Percentiles rank a stretch among this genome's conserved stretches.
Evolutionary conservation across 2,888 invertebrate species (phyloP).

Genomic region (Trachelus tabidus): DNA sequence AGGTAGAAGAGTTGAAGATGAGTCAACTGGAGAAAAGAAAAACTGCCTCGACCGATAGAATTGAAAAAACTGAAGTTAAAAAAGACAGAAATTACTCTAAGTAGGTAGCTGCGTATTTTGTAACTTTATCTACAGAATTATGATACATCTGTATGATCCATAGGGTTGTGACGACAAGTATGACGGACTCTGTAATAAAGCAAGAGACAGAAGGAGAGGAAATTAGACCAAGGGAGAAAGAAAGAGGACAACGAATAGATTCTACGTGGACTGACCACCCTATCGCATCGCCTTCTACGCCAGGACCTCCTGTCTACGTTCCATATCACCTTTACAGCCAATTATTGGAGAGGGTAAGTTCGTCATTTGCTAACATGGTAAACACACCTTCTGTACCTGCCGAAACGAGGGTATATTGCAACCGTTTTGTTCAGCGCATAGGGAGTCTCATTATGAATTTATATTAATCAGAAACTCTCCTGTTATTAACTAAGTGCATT

Average conservation of each 20-base stretch:
- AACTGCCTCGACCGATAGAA: constrained; percentile 41
- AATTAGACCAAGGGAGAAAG: constrained; percentile 40
- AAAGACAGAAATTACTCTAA: constrained; percentile 50
- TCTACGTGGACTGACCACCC: constrained; percentile 19
- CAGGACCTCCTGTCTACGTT: constrained; percentile 53
- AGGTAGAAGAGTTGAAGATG: constrained; percentile 61
- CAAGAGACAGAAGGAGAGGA: constrained; percentile 39
- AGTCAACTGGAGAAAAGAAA: constrained; percentile 61
- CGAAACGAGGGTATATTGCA: not conserved
- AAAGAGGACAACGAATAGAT: constrained; percentile 40
- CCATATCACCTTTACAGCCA: constrained; percentile 61
- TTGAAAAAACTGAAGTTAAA: constrained; percentile 51
- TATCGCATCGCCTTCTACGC: constrained; percentile 24
- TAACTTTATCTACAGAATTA: not conserved
- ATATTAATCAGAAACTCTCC: too few relatives aligned
- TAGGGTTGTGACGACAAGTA: constrained; percentile 27
- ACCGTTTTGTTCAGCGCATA: not conserved
- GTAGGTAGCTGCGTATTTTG: constrained; percentile 24
- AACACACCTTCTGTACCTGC: not conserved
- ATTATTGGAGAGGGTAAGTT: constrained; percentile 57
- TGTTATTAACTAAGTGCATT: not conserved
- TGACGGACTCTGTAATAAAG: constrained; percentile 39
- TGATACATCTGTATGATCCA: not conserved
- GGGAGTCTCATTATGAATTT: too few relatives aligned
- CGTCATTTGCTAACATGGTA: not conserved